phyloP scores from a whole-genome alignment of 2,888 invertebrate genomes.

The Aporophyla lueneburgensis region DNA sequence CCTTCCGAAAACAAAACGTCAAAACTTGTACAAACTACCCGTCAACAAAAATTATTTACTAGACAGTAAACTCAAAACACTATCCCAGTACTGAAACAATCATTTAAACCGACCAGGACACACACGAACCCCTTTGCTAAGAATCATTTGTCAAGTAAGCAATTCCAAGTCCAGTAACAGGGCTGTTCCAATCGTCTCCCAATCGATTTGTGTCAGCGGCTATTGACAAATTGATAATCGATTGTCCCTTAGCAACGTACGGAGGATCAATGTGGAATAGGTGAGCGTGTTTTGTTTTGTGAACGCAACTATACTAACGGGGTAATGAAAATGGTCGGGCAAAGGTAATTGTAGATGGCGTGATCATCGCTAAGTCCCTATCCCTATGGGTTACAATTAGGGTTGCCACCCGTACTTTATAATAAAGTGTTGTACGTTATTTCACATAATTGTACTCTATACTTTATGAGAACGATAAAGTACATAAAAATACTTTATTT shows the following conservation, averaged over 20 bases:
- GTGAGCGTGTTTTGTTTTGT: constrained; percentile 47
- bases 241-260: constrained; percentile 76
- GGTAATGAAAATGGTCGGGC: not conserved
- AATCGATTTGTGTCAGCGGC: constrained; percentile 77
- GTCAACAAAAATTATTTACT: constrained; percentile 3
- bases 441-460: too few relatives aligned
- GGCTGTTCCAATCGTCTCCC: constrained; percentile 54
- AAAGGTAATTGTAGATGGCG: too few relatives aligned
- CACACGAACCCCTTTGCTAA: constrained; percentile 51
- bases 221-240: constrained; percentile 81
- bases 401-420: too few relatives aligned
- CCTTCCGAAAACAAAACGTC: not conserved
- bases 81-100: constrained; percentile 36
- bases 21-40: not conserved
- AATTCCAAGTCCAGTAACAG: constrained; percentile 64
- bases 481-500: too few relatives aligned
- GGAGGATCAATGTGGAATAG: constrained; percentile 48
- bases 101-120: constrained; percentile 41
- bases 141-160: constrained; percentile 68
- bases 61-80: constrained; percentile 16
- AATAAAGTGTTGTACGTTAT: too few relatives aligned
- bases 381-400: too few relatives aligned
- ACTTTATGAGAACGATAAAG: too few relatives aligned
- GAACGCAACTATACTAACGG: not conserved
- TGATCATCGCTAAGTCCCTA: too few relatives aligned